These are phyloP conservation scores for Physella acuta DNA, from an alignment of 1,140 invertebrate species.

Conservation along the genomic window DNA sequence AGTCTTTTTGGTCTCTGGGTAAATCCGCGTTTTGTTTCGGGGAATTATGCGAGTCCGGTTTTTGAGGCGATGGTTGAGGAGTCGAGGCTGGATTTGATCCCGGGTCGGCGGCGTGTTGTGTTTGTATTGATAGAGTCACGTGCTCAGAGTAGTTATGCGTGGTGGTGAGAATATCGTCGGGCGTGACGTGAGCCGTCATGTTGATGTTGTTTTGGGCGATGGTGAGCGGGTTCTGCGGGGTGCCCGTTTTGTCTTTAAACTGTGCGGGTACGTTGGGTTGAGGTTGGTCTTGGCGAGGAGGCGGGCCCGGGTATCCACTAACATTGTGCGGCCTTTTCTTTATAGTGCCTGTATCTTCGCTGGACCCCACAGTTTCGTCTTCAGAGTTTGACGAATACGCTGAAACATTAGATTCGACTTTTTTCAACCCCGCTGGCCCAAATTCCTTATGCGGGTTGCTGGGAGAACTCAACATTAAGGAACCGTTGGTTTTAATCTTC, in stretches of 20 bases:
- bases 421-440: conserved; percentile 36
- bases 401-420: neutral
- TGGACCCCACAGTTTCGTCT: conserved; percentile 76
- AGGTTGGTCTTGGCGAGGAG: neutral
- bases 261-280: neutral
- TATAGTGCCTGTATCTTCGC: conserved; percentile 63
- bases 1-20: neutral
- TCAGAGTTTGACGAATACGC: conserved; percentile 74
- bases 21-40: neutral
- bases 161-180: conserved; percentile 14
- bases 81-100: neutral
- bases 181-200: conserved; percentile 14
- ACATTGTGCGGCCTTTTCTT: conserved; percentile 47
- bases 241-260: neutral
- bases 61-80: neutral
- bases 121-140: neutral
- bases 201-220: conserved; percentile 11
- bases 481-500: conserved; percentile 59
- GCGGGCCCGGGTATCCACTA: neutral
- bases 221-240: neutral
- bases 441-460: conserved; percentile 50
- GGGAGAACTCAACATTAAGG: conserved; percentile 50
- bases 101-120: neutral
- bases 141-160: conserved; percentile 10
- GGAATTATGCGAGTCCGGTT: neutral